Base-by-base conservation (phyloP, 2,888 invertebrate genomes). In the Euzophera pinguis region DNA sequence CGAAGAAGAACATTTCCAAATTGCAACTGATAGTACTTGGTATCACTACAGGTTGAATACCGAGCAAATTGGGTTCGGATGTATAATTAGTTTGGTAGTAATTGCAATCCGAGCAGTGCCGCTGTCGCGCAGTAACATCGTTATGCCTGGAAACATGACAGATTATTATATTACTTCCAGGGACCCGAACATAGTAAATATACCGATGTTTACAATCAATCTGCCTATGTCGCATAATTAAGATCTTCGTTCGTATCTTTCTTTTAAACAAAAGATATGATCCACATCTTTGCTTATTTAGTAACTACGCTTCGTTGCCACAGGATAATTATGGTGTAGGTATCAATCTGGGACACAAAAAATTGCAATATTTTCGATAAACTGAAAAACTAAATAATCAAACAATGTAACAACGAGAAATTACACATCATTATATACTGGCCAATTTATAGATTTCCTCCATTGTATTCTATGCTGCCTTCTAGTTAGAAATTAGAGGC, bases 51-150 rank as follows among this genome's bases (percentile, higher is more conserved):
- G 16, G n/a, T 32, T 45, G 45, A 45, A 45, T 45, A 10, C 45
- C 32, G 2, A 5, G 45, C 45, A 45, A 45, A 45, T 45, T 34
- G 45, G 14, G 14, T 45, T 32, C 17, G 29, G 32, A 45, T 45
- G 32, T 13, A 45, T 32, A 45, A 45, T 45, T 45, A 32, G 45
- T 45, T 45, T 12, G 32, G 32, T 34, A 16, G 45, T 45, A 45
- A 45, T 45, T 45, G 45, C 32, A 45, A 45, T 29, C 32, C 16
- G 16, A 45, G 42, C 42, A 13, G 38, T 13, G 45, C 27, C 42
- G 9, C 45, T 14, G 14, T 34, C 45, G 34, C 45, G 6, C 13
- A 12, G 1, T 45, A 32, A 45, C 16, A 14, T 32, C 32, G 45
- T 32, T 45, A 32, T 32, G 16, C 1, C 32, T 32, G 34, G 9